phyloP scores from a whole-genome alignment of 2,888 invertebrate species.

The Blastobasis lacticolella region DNA sequence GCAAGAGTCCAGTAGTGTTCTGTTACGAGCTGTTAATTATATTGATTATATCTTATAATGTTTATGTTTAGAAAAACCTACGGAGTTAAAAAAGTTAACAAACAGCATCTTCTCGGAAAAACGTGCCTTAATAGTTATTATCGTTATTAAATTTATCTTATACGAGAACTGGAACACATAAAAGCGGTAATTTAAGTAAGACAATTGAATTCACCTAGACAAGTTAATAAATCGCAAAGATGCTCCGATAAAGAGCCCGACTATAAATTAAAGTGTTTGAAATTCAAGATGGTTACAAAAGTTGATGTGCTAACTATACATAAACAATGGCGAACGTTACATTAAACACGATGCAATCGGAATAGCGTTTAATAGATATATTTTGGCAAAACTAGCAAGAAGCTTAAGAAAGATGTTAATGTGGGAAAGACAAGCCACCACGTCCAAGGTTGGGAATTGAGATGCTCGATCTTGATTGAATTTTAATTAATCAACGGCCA shows the following conservation, averaged over 20 bases:
- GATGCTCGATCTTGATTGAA: constrained; percentile 33
- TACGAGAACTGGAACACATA: not conserved
- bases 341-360: constrained; percentile 27
- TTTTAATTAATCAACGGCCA: constrained; percentile 31
- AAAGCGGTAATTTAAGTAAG: constrained; percentile 24
- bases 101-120: too few relatives aligned
- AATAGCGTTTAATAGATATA: constrained; percentile 38
- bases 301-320: constrained; percentile 41
- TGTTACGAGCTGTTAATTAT: too few relatives aligned
- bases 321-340: constrained; percentile 50
- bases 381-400: constrained; percentile 29
- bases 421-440: constrained; percentile 40
- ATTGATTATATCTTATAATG: too few relatives aligned
- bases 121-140: too few relatives aligned
- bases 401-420: constrained; percentile 30
- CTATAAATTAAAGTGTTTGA: constrained; percentile 29
- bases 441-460: constrained; percentile 39
- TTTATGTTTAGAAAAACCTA: too few relatives aligned
- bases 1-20: too few relatives aligned
- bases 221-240: constrained; percentile 51
- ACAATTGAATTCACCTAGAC: constrained; percentile 26
- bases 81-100: too few relatives aligned
- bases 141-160: too few relatives aligned
- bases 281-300: constrained; percentile 44
- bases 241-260: constrained; percentile 32